Evolutionary conservation across 2,888 invertebrate species (phyloP).

Genomic region (Anarsia innoxiella): DNA sequence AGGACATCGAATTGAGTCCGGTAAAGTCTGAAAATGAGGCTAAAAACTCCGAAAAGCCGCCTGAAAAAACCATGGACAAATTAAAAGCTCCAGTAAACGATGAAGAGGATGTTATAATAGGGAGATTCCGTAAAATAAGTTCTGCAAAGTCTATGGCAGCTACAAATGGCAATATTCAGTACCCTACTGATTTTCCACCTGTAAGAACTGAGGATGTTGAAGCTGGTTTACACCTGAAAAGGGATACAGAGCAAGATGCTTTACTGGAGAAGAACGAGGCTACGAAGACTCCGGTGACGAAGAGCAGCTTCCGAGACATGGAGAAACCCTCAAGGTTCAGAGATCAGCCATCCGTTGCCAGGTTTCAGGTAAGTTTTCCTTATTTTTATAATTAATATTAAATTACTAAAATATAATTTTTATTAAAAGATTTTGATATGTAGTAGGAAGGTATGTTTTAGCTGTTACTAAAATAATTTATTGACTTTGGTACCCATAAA

Average conservation of each 20-base stretch:
- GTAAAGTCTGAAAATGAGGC: slow-evolving; percentile 38
- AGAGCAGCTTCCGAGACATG: slow-evolving; percentile 77
- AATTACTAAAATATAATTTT: too few relatives aligned
- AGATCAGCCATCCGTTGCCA: slow-evolving; percentile 76
- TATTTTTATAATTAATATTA: too few relatives aligned
- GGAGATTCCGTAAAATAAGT: slow-evolving; percentile 68
- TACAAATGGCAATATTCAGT: slow-evolving; percentile 66
- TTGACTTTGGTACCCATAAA: too few relatives aligned
- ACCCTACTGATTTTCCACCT: slow-evolving; percentile 49
- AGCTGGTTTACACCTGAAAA: slow-evolving; percentile 51
- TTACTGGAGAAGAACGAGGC: too few relatives aligned
- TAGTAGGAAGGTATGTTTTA: too few relatives aligned
- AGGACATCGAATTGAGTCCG: slow-evolving; percentile 62
- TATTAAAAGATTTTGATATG: too few relatives aligned
- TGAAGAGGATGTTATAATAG: slow-evolving; percentile 68
- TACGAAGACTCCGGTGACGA: slow-evolving; percentile 51
- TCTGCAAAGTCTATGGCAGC: slow-evolving; percentile 73
- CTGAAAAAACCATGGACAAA: too few relatives aligned
- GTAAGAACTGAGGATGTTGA: slow-evolving; percentile 48
- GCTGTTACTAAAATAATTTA: too few relatives aligned
- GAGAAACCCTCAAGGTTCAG: slow-evolving; percentile 78
- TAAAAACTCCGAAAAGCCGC: slow-evolving; percentile 21
- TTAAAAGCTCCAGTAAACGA: slow-evolving; percentile 41
- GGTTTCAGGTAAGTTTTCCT: slow-evolving; percentile 70
- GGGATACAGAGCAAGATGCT: slow-evolving; percentile 22